Evolutionary conservation across 2,113 vertebrate species (phyloP), one percentile per base, ranked within the genome.

Genomic region (Solea solea): DNA sequence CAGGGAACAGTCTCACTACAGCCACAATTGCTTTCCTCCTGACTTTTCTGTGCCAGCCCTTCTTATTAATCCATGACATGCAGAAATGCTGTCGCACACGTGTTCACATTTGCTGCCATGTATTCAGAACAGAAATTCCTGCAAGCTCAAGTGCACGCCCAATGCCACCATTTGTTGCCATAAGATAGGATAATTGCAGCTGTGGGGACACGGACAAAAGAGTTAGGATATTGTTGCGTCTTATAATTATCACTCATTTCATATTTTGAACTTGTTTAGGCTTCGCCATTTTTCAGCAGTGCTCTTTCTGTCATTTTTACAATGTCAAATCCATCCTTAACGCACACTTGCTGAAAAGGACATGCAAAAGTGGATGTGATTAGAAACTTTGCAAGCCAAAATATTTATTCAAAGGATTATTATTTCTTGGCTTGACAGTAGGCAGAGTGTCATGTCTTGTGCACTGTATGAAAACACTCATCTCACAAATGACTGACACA

Each of bases 21-120:
- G 83, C 77, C 68, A 71, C 90, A 90, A 87, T 92, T 92, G 91
- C 79, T 80, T 34, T 60, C 74, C 63, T 66, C 63, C 82, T 69
- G 64, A 76, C 70, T 74, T 55, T 54, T 40, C 76, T 40, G 25
- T 74, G 56, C 68, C 27, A 64, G 16, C 59, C 53, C 11, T 42
- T 52, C 64, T 74, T 70, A 69, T 83, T 83, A 82, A 71, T 62
- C 59, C 42, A 21, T 7, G 42, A 80, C 55, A 55, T 51, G 34
- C 8, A 64, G 60, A 69, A 77, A 55, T 45, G 9, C 50, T 64
- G 50, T 52, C 40, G 21, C 34, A 40, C 52, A 66, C 41, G 46
- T 61, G 55, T 63, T 51, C 51, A 48, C 44, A 49, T 63, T 53
- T 66, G 28, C 54, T 65, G 51, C 53, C 39, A 52, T 34, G 54